Percentiles rank a stretch among this genome's conserved stretches.
Evolutionary conservation across 2,113 vertebrate genomes (phyloP).

Genomic region (Amazona guildingii): DNA sequence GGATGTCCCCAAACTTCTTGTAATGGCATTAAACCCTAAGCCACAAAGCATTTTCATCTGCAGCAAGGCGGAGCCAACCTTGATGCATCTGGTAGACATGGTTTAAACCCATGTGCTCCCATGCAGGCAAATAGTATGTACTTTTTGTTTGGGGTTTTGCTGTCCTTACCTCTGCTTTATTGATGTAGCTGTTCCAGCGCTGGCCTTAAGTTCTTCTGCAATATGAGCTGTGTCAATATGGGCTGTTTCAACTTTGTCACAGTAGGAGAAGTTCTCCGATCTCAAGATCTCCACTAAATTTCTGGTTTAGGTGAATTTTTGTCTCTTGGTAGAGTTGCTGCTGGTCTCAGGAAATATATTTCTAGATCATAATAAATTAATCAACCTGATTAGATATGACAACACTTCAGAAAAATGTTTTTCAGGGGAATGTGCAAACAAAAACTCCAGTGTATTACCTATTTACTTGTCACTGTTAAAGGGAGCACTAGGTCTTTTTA

Average conservation of each 20-base stretch:
- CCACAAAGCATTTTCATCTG: not conserved
- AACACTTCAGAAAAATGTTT: not conserved
- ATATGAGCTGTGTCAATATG: not conserved
- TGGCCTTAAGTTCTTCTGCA: not conserved
- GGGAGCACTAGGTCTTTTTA: not conserved
- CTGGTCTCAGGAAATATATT: not conserved
- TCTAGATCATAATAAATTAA: not conserved
- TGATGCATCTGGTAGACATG: rapidly evolving
- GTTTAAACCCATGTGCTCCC: rapidly evolving
- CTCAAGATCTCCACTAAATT: not conserved
- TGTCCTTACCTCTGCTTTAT: not conserved
- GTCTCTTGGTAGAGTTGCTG: not conserved
- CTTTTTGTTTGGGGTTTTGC: not conserved
- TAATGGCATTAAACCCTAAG: not conserved
- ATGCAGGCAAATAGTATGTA: rapidly evolving
- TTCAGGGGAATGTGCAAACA: not conserved
- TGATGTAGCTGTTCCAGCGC: not conserved
- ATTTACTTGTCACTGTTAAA: not conserved
- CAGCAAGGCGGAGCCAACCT: not conserved
- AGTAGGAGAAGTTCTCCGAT: not conserved
- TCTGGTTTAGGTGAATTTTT: not conserved
- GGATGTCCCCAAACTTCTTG: not conserved
- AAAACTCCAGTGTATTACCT: not conserved
- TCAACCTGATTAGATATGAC: not conserved
- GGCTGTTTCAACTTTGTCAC: not conserved